A percentile compares a stretch with the other conserved stretches of the same genome.
Evolutionary conservation across 2,113 vertebrate species (phyloP).

Genomic region (Rhodinocichla rosea): DNA sequence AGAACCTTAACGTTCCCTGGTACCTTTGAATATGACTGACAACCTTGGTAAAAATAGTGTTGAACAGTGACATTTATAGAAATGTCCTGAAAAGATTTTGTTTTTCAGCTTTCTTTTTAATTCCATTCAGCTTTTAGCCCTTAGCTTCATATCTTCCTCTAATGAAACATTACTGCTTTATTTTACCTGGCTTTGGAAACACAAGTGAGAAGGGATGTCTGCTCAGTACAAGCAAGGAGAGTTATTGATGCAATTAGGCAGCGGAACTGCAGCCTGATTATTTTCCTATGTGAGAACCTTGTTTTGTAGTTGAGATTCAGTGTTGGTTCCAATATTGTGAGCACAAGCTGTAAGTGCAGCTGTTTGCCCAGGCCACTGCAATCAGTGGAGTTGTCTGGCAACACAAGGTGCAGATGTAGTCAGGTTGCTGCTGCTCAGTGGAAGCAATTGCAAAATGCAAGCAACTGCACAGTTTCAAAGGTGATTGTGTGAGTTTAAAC

Average conservation of each 20-base stretch:
- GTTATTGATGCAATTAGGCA: rapidly evolving
- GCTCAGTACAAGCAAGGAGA: not conserved
- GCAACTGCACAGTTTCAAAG: not conserved
- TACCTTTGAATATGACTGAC: not conserved
- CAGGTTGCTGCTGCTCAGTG: not conserved
- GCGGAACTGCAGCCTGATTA: not conserved
- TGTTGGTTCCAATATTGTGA: not conserved
- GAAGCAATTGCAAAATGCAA: not conserved
- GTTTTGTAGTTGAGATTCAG: not conserved
- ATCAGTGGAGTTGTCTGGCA: not conserved
- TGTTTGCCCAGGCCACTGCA: not conserved
- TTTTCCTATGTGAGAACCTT: not conserved
- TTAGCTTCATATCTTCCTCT: not conserved
- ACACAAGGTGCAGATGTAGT: not conserved
- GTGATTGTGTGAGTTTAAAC: not conserved
- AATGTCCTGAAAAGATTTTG: not conserved
- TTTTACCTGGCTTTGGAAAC: not conserved
- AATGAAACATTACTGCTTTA: not conserved
- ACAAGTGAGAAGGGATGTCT: not conserved
- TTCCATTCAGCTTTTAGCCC: not conserved
- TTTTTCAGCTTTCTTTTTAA: not conserved
- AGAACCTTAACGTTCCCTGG: not conserved
- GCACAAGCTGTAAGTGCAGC: not conserved
- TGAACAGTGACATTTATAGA: not conserved
- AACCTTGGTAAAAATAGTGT: not conserved